Conservation (phyloP, 2,797 vertebrate species). For the Notoglanidium macrostoma region DNA sequence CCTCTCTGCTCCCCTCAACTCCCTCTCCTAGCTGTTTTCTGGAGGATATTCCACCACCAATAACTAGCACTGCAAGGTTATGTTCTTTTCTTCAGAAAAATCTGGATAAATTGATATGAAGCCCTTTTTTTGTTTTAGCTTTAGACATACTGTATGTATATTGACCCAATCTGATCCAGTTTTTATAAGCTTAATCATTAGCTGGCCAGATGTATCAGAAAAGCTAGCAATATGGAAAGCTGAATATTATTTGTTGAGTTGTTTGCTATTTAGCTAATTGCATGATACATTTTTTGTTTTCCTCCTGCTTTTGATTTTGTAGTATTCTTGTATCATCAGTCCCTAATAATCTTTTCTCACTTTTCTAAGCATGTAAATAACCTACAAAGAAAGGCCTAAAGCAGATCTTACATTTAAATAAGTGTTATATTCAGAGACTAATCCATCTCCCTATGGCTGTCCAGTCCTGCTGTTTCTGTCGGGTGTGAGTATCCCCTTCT, state of each 20-base stretch:
- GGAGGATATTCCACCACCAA: neutral
- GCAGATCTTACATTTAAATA: neutral
- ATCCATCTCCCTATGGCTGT: slow-evolving; percentile 49
- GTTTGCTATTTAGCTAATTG: neutral
- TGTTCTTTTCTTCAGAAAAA: neutral
- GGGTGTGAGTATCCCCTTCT: slow-evolving; percentile 50
- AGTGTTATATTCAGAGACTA: slow-evolving; percentile 27
- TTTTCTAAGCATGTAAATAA: neutral
- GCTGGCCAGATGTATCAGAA: neutral
- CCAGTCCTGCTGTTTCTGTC: slow-evolving; percentile 50
- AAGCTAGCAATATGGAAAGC: neutral
- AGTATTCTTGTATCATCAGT: neutral
- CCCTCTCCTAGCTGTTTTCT: neutral
- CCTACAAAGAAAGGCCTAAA: neutral
- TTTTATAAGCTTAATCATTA: neutral
- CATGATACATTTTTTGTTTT: neutral
- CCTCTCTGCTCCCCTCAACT: neutral
- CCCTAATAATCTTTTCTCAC: neutral
- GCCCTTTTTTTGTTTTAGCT: neutral
- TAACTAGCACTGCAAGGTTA: neutral
- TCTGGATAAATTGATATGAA: neutral
- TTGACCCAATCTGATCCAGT: neutral
- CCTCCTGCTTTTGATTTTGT: neutral
- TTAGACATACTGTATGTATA: neutral
- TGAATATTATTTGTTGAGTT: neutral